These are phyloP conservation scores for Halocaridina rubra DNA, from an alignment of 2,888 invertebrate genomes.

Conservation along the genomic window DNA sequence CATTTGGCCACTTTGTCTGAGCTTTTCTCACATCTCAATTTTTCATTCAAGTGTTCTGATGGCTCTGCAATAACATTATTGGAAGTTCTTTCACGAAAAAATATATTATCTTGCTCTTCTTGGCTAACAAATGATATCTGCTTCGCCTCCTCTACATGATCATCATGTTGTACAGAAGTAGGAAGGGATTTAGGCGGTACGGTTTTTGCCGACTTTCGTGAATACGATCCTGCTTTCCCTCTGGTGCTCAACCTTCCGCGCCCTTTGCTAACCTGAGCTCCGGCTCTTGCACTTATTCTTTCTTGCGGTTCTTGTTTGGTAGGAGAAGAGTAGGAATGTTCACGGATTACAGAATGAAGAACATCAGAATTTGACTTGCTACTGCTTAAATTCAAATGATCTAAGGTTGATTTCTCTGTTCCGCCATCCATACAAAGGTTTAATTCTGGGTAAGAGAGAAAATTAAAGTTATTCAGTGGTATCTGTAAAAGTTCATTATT, in stretches of 20 bases:
- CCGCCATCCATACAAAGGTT: conserved; percentile 16
- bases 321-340: conserved; percentile 52
- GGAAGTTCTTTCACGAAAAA: background rate
- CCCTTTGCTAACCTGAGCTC: background rate
- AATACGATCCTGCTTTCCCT: background rate
- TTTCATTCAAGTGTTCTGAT: background rate
- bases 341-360: conserved; percentile 3
- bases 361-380: too few relatives aligned
- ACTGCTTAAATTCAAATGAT: too few relatives aligned
- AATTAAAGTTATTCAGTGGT: background rate
- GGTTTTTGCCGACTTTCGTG: background rate
- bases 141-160: background rate
- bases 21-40: background rate
- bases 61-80: background rate
- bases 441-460: conserved; percentile 1
- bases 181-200: background rate
- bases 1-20: conserved; percentile 52
- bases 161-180: too few relatives aligned
- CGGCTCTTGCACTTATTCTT: background rate
- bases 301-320: conserved; percentile 34
- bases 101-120: background rate
- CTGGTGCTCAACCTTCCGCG: background rate
- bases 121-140: conserved; percentile 31
- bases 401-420: background rate
- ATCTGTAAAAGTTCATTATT: too few relatives aligned